Evolutionary conservation across 2,113 vertebrate genomes (phyloP), one percentile per base, ranked within the genome.

Genomic region (Rhegmatorhina hoffmannsi): DNA sequence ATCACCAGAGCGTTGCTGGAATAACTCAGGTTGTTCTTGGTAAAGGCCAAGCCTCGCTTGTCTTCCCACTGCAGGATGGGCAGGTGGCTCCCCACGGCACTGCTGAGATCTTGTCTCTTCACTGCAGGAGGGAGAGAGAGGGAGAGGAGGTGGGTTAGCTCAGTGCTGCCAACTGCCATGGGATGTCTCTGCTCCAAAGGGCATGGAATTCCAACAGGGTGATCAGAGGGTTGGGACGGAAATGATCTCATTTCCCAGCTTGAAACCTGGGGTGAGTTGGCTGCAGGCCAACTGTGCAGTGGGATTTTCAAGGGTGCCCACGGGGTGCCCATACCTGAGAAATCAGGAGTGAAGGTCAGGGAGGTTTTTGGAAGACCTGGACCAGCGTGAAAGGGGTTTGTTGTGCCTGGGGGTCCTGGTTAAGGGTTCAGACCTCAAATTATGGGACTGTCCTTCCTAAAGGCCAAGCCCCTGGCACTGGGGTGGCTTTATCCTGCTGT

Each of bases 11-110:
- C 92, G 50, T 91, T 97, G 76, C 98, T 97, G 94, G 92, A 97
- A 16, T 98, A 98, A 13, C 56, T 97, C 97, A 98, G 96, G 87
- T 97, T 95, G 90, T 98, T 97, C 95, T 97, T 97, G 82, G 96
- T 98, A 87, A 98, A 98, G 60, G 98, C 98, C 92, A 98, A 82
- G 69, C 98, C 98, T 49, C 89, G 77, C 40, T 97, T 82, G 73
- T 98, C 95, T 56, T 98, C 98, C 98, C 98, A 98, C 8, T 97
- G 96, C 33, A 98, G 97, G 85, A 95, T 82, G 4, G 95, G 96
- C 58, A 97, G 29, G 21, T 97, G 84, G 69, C 47, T 94, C 90
- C 95, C 91, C 68, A 36, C 1, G 15, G 58, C 2, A 14, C 4
- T 53, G 84, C 33, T 9, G 13, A 87, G 17, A 18, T 89, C 95